phyloP scores from a whole-genome alignment of 2,113 vertebrate genomes.

The Megaptera novaeangliae region DNA sequence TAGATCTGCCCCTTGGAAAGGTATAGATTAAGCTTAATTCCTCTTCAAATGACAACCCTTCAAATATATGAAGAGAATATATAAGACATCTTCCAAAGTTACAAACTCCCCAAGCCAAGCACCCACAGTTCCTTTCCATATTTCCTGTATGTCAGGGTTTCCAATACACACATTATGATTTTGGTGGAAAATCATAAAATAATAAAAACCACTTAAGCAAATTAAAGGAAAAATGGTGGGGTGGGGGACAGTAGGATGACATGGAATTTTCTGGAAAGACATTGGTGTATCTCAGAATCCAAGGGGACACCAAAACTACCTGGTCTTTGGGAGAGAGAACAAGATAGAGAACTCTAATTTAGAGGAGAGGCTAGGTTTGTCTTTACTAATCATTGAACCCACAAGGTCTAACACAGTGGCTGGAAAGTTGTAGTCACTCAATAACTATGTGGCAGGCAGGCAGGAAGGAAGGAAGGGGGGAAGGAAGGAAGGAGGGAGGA shows the following conservation, averaged over 20 bases:
- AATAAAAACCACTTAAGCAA: background rate
- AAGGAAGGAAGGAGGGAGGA: accelerated
- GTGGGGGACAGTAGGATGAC: accelerated
- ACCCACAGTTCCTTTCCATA: background rate
- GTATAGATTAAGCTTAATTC: background rate
- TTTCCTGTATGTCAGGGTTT: background rate
- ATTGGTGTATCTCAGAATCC: background rate
- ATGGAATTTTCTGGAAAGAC: background rate
- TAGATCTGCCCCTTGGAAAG: background rate
- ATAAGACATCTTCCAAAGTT: background rate
- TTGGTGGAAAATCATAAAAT: background rate
- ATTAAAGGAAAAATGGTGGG: background rate
- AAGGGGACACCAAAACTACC: background rate
- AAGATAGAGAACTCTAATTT: background rate
- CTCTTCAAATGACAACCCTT: background rate
- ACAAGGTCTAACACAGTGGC: background rate
- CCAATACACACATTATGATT: background rate
- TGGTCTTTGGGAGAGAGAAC: background rate
- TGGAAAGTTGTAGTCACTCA: background rate
- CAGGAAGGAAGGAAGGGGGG: accelerated
- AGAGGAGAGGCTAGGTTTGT: background rate
- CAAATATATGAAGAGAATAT: background rate
- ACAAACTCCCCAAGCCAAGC: background rate
- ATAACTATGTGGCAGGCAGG: background rate
- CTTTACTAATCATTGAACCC: background rate